phyloP scores from a whole-genome alignment of 2,113 vertebrate genomes.

The Numenius arquata region DNA sequence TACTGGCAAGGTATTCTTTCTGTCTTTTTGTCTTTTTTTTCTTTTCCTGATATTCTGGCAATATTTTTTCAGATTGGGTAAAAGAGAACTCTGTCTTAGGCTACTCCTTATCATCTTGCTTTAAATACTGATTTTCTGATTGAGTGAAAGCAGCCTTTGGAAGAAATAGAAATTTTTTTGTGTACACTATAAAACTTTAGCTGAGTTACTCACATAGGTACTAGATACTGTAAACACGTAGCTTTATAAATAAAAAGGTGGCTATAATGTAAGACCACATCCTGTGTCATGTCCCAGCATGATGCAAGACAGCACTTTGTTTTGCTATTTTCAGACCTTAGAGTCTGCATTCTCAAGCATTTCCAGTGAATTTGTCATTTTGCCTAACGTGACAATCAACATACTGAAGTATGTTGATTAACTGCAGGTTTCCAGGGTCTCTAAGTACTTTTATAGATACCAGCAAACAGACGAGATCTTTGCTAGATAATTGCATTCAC shows the following conservation, averaged over 20 bases:
- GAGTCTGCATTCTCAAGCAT: neutral
- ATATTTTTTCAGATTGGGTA: neutral
- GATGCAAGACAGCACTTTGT: neutral
- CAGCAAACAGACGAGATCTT: neutral
- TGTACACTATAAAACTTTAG: neutral
- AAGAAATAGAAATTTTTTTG: neutral
- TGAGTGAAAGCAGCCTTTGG: neutral
- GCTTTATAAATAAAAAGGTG: neutral
- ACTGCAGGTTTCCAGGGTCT: neutral
- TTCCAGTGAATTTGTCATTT: neutral
- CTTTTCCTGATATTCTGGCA: neutral
- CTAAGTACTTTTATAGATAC: neutral
- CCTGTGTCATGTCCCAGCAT: neutral
- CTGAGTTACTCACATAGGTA: neutral
- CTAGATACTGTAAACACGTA: neutral
- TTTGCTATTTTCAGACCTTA: neutral
- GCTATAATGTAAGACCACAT: neutral
- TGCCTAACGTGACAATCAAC: neutral
- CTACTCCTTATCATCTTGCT: neutral
- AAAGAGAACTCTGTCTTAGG: neutral
- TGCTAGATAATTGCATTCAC: neutral
- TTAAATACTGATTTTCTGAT: neutral
- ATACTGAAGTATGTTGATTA: neutral
- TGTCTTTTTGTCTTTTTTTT: neutral
- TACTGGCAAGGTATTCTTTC: neutral